Conservation (phyloP, 2,797 vertebrate species). For the Lepidocolaptes lacrymiger region DNA sequence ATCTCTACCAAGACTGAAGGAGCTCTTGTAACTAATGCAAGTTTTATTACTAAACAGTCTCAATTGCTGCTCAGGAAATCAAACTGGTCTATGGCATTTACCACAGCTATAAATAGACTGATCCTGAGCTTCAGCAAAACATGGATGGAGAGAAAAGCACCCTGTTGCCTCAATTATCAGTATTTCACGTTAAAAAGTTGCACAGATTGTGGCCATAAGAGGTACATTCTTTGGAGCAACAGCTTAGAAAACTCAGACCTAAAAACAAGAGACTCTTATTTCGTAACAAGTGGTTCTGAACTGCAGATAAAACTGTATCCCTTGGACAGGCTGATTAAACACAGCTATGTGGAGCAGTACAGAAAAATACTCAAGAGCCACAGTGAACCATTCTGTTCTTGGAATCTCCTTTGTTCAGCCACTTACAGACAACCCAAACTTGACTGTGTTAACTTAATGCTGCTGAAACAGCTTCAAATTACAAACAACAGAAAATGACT, state of each 20-base stretch:
- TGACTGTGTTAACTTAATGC: background rate
- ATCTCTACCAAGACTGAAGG: background rate
- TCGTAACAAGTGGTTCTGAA: background rate
- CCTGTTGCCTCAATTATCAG: background rate
- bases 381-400: background rate
- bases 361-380: background rate
- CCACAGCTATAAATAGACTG: background rate
- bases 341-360: background rate
- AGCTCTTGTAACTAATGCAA: background rate
- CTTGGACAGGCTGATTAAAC: background rate
- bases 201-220: background rate
- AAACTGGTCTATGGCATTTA: background rate
- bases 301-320: background rate
- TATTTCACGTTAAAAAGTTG: background rate
- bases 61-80: constrained; percentile 7
- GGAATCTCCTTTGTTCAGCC: background rate
- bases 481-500: background rate
- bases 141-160: background rate
- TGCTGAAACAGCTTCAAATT: background rate
- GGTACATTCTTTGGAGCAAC: background rate
- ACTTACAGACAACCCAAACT: background rate
- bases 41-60: background rate
- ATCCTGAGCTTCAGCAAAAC: background rate
- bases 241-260: background rate
- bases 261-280: background rate